phyloP scores from a whole-genome alignment of 1,140 invertebrate genomes.

The Ylistrum balloti region DNA sequence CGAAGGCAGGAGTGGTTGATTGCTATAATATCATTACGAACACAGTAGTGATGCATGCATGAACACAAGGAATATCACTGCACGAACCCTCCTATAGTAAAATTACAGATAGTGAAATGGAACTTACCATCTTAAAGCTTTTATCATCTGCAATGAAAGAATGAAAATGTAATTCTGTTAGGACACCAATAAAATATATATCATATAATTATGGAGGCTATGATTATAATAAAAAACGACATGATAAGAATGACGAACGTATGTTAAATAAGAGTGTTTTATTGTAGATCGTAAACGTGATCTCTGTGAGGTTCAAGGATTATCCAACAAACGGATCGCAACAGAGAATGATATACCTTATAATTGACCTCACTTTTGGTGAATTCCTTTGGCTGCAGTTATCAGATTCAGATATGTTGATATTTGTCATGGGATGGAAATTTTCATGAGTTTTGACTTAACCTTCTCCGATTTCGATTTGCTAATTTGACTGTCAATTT shows the following conservation, averaged over 20 bases:
- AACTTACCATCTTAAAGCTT: background rate
- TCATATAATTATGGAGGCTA: background rate
- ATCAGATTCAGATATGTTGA: background rate
- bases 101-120: background rate
- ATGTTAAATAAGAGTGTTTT: background rate
- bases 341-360: background rate
- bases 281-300: background rate
- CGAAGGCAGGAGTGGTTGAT: background rate
- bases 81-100: background rate
- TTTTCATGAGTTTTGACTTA: background rate
- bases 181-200: background rate
- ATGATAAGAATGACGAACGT: background rate
- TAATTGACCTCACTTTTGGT: background rate
- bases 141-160: background rate
- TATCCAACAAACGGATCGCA: background rate
- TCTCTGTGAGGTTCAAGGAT: background rate
- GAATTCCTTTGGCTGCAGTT: background rate
- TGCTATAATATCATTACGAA: background rate
- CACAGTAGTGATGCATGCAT: background rate
- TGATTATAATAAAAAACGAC: background rate
- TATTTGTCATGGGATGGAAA: background rate
- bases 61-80: background rate
- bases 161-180: background rate
- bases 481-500: background rate
- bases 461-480: background rate